Base-by-base conservation (phyloP, 2,888 invertebrate species). In the Hirtodrosophila confusa region DNA sequence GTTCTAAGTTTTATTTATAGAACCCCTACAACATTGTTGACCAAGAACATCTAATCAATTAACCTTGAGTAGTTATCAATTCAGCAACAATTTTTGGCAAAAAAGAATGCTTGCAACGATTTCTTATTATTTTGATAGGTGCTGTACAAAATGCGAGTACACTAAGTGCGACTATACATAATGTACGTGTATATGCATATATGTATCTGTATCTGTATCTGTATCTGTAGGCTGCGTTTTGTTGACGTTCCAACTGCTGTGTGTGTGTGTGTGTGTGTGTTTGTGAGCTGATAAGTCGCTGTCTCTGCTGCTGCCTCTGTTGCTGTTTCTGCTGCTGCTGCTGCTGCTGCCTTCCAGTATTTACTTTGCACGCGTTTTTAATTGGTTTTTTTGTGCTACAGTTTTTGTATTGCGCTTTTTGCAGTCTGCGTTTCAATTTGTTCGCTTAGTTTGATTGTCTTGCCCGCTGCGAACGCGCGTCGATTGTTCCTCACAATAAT, bases 21-120 rank as follows among this genome's bases (percentile, higher is more conserved):
- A 48, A 35, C 40, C 8, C 37, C 36, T 40, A 7, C 24, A 37
- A 33, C 11, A 65, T n/a, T 35, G n/a, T 55, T 36, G 43, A n/a
- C 35, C 44, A 56, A 44, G 41, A 50, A 44, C 27, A 44, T 55
- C 54, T 76, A 79, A 79, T 79, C 80, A 71, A 50, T 61, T 58
- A 71, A 74, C 78, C 78, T 79, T 79, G 78, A 79, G 70, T 33
- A 39, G 44, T 63, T 79, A 83, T 83, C 80, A 77, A 45, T 35
- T 55, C 36, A 29, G 47, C 43, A 11, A 51, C 55, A 54, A 55
- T 41, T 35, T 36, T 66, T 61, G 70, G 60, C 58, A 58, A 65
- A 70, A 66, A 69, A 70, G 51, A 61, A 31, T 41, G 56, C 61
- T 40, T 74, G 73, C 73, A 74, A 50, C 49, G 39, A 56, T 66